A percentile compares a stretch with the other conserved stretches of the same genome.
phyloP scores from a whole-genome alignment of 2,113 vertebrate species.

The Propithecus coquereli region DNA sequence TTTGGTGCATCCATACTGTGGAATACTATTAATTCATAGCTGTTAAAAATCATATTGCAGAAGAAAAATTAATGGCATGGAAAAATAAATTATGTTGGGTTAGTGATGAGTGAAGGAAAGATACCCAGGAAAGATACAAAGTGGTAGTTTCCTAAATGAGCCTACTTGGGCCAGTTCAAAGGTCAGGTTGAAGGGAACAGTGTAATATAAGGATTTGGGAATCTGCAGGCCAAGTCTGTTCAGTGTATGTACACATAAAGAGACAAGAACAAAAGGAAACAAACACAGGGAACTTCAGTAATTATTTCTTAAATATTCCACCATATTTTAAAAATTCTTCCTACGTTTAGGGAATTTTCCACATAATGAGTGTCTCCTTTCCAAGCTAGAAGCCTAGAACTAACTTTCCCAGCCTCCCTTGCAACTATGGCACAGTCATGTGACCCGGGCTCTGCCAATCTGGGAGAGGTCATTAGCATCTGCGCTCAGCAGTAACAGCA shows the following conservation, averaged over 20 bases:
- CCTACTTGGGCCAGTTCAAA: not conserved
- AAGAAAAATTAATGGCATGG: not conserved
- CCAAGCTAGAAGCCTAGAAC: not conserved
- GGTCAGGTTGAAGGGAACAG: not conserved
- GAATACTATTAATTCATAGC: not conserved
- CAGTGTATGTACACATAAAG: not conserved
- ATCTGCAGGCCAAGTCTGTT: not conserved
- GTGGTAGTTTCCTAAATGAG: not conserved
- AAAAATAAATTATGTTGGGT: not conserved
- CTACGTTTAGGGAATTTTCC: not conserved
- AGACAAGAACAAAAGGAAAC: not conserved
- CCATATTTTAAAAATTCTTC: not conserved
- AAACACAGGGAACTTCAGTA: not conserved
- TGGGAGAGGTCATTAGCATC: not conserved
- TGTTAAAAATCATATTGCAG: constrained; percentile 13
- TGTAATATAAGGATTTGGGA: not conserved
- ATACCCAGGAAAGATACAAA: not conserved
- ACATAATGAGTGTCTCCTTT: not conserved
- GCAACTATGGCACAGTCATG: not conserved
- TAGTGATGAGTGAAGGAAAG: not conserved
- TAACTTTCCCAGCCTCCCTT: not conserved
- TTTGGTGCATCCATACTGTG: not conserved
- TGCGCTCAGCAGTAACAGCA: too few species aligned
- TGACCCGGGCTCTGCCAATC: not conserved
- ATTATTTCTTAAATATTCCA: not conserved